Base-by-base conservation (phyloP, 1,140 invertebrate genomes). In the Drosophila saltans region DNA sequence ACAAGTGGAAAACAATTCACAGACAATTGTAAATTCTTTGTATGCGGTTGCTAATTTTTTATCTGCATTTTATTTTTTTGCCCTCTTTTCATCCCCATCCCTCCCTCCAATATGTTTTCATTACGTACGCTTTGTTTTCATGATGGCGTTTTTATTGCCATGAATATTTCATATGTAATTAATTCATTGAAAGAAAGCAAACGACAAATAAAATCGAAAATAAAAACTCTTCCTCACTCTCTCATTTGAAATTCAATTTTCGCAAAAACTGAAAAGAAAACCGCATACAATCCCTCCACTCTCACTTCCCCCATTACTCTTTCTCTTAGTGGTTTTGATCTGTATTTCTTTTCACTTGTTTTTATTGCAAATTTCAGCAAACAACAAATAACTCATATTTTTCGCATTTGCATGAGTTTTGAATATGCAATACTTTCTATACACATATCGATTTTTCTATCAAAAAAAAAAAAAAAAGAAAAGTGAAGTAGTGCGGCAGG, bases 231-330 rank as follows among this genome's bases (percentile, higher is more conserved):
- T 75, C 48, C 56, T 41, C 11, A 10, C 33, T 39, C 59, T 65
- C 67, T 79, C 59, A 80, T 80, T 80, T 69, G 64, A 70, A 86
- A 82, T 88, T 82, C 83, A 86, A 88, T 85, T 79, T 83, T 58
- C 39, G 21, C 24, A 48, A 48, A 76, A 66, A 58, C 48, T 83
- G 60, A 45, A 56, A 72, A 68, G 71, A 75, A 86, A 64, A 26
- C 57, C 69, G 55, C 79, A 68, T 71, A 41, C 62, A 66, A 33
- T 36, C 60, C 16, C 41, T 36, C 52, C 40, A n/a, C 10, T 7
- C 16, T 16, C 3, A 26, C n/a, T 2, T 21, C 8, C n/a, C 24
- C 26, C 3, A 60, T 7, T 26, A 4, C 21, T 24, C 16, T 36
- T n/a, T 52, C 30, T 43, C 24, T 8, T 10, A n/a, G 3, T 33